Evolutionary conservation across 2,888 invertebrate genomes (phyloP).

Genomic region (Notocelia uddmanniana): DNA sequence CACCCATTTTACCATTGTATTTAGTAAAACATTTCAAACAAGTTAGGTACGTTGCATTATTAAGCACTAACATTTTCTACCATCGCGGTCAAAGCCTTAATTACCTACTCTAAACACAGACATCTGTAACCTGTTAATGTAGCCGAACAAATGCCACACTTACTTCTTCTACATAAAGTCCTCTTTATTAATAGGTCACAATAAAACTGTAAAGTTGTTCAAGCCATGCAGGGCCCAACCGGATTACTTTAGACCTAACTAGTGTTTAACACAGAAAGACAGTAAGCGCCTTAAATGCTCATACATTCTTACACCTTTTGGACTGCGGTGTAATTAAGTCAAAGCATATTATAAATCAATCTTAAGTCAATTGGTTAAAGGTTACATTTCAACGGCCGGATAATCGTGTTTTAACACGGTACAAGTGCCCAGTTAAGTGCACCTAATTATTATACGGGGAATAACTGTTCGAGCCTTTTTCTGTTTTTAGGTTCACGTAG

Average conservation of each 20-base stretch:
- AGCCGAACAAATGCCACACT: conserved; percentile 8
- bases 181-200: conserved; percentile 22
- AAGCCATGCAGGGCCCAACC: conserved; percentile 30
- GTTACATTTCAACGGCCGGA: conserved; percentile 9
- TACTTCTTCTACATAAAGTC: neutral
- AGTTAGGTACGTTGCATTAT: neutral
- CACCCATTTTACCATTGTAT: neutral
- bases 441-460: conserved; percentile 43
- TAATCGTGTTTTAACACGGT: conserved; percentile 16
- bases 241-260: conserved; percentile 29
- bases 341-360: conserved; percentile 4
- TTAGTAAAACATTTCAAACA: neutral
- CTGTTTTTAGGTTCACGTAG: conserved; percentile 30
- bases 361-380: conserved; percentile 14
- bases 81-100: conserved; percentile 26
- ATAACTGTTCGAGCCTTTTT: conserved; percentile 43
- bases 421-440: conserved; percentile 33
- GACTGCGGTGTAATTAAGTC: neutral
- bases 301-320: conserved; percentile 14
- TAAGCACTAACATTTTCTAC: conserved; percentile 16
- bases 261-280: neutral
- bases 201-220: conserved; percentile 41
- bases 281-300: neutral
- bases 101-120: conserved; percentile 35
- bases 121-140: conserved; percentile 24